Evolutionary conservation across 2,113 vertebrate species (phyloP).

Genomic region (Centrocercus urophasianus): DNA sequence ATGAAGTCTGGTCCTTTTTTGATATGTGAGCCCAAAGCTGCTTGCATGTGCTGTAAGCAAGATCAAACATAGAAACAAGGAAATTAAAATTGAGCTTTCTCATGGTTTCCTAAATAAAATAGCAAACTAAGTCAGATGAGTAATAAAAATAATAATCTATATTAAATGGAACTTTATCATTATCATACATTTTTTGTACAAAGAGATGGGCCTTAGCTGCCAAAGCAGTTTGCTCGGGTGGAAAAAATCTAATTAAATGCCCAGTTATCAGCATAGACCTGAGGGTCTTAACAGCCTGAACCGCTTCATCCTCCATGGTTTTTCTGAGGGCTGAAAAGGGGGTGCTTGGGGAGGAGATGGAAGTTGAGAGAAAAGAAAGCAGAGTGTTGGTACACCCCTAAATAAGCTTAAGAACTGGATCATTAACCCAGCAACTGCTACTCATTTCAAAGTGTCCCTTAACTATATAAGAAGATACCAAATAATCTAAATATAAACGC

Average conservation of each 20-base stretch:
- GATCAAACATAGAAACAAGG: constrained; percentile 11
- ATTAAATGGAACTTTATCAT: constrained; percentile 69
- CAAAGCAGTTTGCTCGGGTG: constrained; percentile 56
- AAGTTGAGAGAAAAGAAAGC: neutral
- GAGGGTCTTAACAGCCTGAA: neutral
- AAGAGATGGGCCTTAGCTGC: constrained; percentile 60
- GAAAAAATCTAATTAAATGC: constrained; percentile 71
- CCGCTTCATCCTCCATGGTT: neutral
- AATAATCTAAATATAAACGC: neutral
- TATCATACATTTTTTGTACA: constrained; percentile 55
- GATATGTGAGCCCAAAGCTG: constrained; percentile 24
- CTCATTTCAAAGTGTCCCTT: constrained; percentile 11
- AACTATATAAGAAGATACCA: neutral
- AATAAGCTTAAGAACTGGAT: constrained; percentile 2
- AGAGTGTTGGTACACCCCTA: neutral
- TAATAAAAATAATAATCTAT: constrained; percentile 71
- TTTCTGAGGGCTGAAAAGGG: neutral
- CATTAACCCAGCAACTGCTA: neutral
- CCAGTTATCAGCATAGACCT: constrained; percentile 58
- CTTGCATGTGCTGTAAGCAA: neutral
- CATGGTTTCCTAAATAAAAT: constrained; percentile 73
- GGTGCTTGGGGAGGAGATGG: neutral
- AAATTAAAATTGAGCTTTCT: constrained; percentile 73
- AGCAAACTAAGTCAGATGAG: constrained; percentile 71
- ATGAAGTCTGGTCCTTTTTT: constrained; percentile 24